Base-by-base conservation (phyloP, 1,140 invertebrate genomes). In the Eriosoma lanigerum region DNA sequence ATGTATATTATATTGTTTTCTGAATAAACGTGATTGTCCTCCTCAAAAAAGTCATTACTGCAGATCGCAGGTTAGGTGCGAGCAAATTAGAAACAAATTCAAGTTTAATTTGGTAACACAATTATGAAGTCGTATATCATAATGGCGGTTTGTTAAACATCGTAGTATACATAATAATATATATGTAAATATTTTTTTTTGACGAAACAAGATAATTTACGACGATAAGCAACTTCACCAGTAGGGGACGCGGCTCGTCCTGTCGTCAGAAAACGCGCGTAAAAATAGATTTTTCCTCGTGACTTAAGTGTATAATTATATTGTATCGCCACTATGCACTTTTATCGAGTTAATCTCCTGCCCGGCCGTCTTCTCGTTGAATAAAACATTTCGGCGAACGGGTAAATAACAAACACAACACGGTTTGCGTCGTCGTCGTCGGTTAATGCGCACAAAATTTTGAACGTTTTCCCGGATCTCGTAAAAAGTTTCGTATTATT, bases 341-440 rank as follows among this genome's bases (percentile, higher is more conserved):
- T 72, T 52, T 52, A 72, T 72, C 68, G 17, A 52, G 21, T 50
- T 52, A 52, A 72, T 72, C 46, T n/a, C 19, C 8, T 19, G 1
- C 12, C 32, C 0, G 12, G 8, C 21, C 12, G 6, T 72, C 21
- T 72, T 72, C 21, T 72, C 68, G n/a, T 52, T 29, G 48, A 72
- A 72, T 72, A 52, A 62, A 72, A 72, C 26, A 52, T 72, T 29
- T 52, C 21, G 1, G 24, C 17, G 17, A 70, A 70, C 66, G 32
- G 32, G 32, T n/a, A 72, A 52, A 12, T 5, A 62, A 32, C 8
- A 60, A 29, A 60, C 26, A 19, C 26, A 19, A 3, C 10, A 17
- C 12, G n/a, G 29, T 19, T 12, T 24, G 32, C 9, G 19, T 32
- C 19, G 19, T 58, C 21, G 21, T 56, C 2, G 19, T n/a, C 2